Base-by-base conservation (phyloP, 2,888 invertebrate species). In the Plemyria rubiginata region DNA sequence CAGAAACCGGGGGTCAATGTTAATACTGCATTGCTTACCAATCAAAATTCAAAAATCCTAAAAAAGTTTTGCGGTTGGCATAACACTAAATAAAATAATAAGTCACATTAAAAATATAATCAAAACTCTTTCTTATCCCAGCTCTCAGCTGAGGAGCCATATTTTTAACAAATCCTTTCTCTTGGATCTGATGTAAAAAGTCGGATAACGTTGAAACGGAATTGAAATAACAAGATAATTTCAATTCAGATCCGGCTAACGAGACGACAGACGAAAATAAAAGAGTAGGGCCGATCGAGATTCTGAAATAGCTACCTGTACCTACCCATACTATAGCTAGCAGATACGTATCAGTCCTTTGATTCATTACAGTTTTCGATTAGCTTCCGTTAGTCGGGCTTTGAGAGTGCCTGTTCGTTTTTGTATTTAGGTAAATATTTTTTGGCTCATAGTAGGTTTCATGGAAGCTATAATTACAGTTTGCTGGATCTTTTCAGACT, bases 321-420 rank as follows among this genome's bases (percentile, higher is more conserved):
- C 38, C 54, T 60, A 62, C n/a, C n/a, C n/a, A n/a, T n/a, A n/a
- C n/a, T 48, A 11, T 16, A 54, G 45, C 45, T 45, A 56, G 46
- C 29, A 9, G 29, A 29, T 43, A 85, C 80, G 84, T 84, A 84
- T 81, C 81, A 79, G 80, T 87, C 89, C 91, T 92, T 91, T 92
- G 91, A 90, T 90, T 90, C 90, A 91, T 92, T 90, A 90, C 88
- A 83, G 86, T 86, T 87, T 87, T 87, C 88, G 88, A 92, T 91
- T 90, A 90, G 87, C 85, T 77, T 65, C 72, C 73, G 80, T 74
- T 77, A 78, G 79, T 78, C 80, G 73, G 78, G 70, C 73, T 79
- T 78, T 74, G 74, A 77, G 72, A 74, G 71, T 68, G 70, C 68
- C 59, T 69, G 57, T 36, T 60, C 68, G 7, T 74, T 78, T 78